phyloP scores from a whole-genome alignment of 2,113 vertebrate genomes.

The Thamnophis sirtalis region DNA sequence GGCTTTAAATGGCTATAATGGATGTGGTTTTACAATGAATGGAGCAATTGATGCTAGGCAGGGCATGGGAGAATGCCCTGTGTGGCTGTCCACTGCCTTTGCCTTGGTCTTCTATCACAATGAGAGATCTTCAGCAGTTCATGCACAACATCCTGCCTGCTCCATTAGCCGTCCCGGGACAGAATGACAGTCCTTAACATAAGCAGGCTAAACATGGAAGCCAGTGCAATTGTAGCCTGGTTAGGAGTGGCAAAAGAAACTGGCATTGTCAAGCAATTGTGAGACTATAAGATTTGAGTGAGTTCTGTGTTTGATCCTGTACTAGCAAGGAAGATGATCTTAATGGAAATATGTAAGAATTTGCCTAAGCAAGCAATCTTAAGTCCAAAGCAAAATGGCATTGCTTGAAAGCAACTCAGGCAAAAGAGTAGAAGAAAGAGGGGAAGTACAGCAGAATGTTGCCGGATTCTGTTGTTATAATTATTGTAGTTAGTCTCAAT shows the following conservation, averaged over 20 bases:
- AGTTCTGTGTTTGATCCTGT: neutral
- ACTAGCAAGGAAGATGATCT: neutral
- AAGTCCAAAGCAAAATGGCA: neutral
- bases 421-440: neutral
- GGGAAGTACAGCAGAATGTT: neutral
- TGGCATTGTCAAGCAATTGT: neutral
- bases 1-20: neutral
- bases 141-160: neutral
- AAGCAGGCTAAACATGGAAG: neutral
- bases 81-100: neutral
- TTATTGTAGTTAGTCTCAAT: neutral
- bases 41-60: neutral
- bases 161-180: neutral
- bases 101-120: neutral
- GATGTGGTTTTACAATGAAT: neutral
- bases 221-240: neutral
- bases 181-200: neutral
- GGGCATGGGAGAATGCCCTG: neutral
- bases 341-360: neutral
- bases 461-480: neutral
- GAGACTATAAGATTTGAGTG: neutral
- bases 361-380: neutral
- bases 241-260: neutral
- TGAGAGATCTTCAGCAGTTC: neutral
- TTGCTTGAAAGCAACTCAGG: neutral